Percentiles rank a stretch among this genome's conserved stretches.
phyloP scores from a whole-genome alignment of 1,140 invertebrate species.

The Goniozus legneri region DNA sequence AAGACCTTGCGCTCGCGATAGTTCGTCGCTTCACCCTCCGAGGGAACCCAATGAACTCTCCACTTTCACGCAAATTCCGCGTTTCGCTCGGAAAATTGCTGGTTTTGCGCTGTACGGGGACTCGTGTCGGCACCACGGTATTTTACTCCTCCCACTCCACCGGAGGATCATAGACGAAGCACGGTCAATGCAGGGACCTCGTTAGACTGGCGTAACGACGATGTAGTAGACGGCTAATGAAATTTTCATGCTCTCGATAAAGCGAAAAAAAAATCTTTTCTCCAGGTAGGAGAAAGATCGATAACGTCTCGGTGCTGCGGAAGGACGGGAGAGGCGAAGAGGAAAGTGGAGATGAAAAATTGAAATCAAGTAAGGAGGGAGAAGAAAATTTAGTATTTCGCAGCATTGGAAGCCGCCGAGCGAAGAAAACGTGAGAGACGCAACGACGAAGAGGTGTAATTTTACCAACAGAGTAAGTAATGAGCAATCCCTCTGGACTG shows the following conservation, averaged over 20 bases:
- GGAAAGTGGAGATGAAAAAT: too few relatives aligned
- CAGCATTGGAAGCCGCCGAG: background rate
- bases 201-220: too few relatives aligned
- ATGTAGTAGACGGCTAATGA: too few relatives aligned
- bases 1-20: too few relatives aligned
- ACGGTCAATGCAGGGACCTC: too few relatives aligned
- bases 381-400: too few relatives aligned
- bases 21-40: too few relatives aligned
- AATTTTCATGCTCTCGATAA: too few relatives aligned
- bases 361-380: too few relatives aligned
- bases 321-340: constrained; percentile 8
- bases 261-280: too few relatives aligned
- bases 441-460: constrained; percentile 41
- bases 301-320: background rate
- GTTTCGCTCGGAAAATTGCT: constrained; percentile 33
- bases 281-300: too few relatives aligned
- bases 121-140: background rate
- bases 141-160: background rate
- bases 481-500: constrained; percentile 44
- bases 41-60: constrained; percentile 25
- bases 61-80: constrained; percentile 36
- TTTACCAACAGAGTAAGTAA: constrained; percentile 42
- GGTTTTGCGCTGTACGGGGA: background rate
- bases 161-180: too few relatives aligned
- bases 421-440: constrained; percentile 38